Conservation (phyloP, 2,888 invertebrate genomes). For the Dryobota labecula region DNA sequence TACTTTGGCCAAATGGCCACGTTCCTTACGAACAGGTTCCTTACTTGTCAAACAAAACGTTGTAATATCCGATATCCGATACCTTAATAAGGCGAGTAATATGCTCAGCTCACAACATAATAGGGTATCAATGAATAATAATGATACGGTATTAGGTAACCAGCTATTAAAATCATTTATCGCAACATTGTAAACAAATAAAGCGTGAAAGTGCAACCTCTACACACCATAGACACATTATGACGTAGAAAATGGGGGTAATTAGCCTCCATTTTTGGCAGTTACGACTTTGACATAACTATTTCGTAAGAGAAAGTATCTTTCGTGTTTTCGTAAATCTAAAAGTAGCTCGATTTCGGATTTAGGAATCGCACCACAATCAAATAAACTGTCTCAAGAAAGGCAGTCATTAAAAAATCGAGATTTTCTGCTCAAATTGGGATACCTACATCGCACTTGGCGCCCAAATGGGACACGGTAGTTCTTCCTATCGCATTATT, state of each 20-base stretch:
- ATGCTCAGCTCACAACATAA: constrained; percentile 10
- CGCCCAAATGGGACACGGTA: constrained; percentile 20
- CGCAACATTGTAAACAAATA: constrained; percentile 58
- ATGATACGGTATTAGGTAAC: constrained; percentile 52
- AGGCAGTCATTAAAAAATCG: neutral
- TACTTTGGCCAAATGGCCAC: constrained; percentile 17
- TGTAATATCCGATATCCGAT: constrained; percentile 39
- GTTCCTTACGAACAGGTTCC: neutral
- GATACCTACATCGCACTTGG: neutral
- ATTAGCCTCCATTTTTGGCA: constrained; percentile 50
- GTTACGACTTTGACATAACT: constrained; percentile 47
- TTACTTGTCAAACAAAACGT: constrained; percentile 29
- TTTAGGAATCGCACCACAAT: neutral
- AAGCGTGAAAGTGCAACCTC: constrained; percentile 61
- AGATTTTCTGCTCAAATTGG: neutral
- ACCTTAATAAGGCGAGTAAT: constrained; percentile 17
- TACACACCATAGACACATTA: constrained; percentile 39
- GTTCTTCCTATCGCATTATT: too few relatives aligned
- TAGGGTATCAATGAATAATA: constrained; percentile 50
- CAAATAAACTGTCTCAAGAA: neutral
- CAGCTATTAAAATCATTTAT: constrained; percentile 49
- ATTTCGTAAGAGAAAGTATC: constrained; percentile 41
- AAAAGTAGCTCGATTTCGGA: constrained; percentile 12
- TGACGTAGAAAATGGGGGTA: constrained; percentile 54
- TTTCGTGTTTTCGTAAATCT: constrained; percentile 17